Evolutionary conservation across 2,888 invertebrate genomes (phyloP).

Genomic region (Leptogaster cylindrica): DNA sequence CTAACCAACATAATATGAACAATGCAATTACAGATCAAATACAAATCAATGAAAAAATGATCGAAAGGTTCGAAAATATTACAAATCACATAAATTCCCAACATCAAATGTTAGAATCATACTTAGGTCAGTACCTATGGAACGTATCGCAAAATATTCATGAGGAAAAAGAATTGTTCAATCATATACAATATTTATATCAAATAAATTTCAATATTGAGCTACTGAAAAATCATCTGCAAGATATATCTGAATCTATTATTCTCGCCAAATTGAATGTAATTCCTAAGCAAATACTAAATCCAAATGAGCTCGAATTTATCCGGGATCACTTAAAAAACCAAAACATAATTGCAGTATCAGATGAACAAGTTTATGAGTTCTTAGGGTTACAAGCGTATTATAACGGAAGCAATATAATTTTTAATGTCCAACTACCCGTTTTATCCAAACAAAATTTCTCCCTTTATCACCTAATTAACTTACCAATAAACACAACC

Average conservation of each 20-base stretch:
- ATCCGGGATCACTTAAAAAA: no score
- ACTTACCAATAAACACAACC: no score
- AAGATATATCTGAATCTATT: conserved; percentile 46
- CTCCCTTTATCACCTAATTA: no score
- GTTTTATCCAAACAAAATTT: no score
- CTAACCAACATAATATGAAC: no score
- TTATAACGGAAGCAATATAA: no score
- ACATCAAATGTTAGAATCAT: conserved; percentile 38
- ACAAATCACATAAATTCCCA: conserved; percentile 46
- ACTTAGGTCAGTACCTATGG: conserved; percentile 26
- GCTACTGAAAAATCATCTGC: conserved; percentile 36
- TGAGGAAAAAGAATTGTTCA: conserved; percentile 3
- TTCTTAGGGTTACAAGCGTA: no score
- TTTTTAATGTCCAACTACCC: no score
- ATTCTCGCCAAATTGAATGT: conserved; percentile 45
- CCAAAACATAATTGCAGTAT: no score
- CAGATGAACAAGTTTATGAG: no score
- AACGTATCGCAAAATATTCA: conserved; percentile 21
- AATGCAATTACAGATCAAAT: not conserved
- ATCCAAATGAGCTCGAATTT: conserved; percentile 43
- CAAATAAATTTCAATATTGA: conserved; percentile 46
- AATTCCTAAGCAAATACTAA: conserved; percentile 44
- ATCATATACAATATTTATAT: conserved; percentile 38
- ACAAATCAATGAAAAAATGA: conserved; percentile 12
- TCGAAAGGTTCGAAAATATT: conserved; percentile 43